phyloP scores from a whole-genome alignment of 2,888 invertebrate species.

The Ichneumoninae sp. region DNA sequence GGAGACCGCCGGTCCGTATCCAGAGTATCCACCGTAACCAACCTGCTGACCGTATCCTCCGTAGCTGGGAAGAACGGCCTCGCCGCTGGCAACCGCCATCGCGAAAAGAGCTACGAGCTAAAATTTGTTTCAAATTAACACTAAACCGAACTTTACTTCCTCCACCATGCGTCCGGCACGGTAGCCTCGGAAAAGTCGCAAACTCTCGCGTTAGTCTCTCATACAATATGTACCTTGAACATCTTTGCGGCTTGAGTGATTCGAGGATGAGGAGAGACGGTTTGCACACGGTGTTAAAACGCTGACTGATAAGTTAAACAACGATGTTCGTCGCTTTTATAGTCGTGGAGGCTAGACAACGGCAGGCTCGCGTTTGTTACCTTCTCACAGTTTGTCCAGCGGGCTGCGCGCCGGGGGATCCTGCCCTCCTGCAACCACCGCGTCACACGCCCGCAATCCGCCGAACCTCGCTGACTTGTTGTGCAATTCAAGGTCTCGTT shows the following conservation, averaged over 20 bases:
- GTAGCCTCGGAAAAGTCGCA: neutral
- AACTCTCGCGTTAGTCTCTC: no score
- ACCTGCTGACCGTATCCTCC: slow-evolving; percentile 42
- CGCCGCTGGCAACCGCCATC: slow-evolving; percentile 68
- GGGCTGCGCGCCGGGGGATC: slow-evolving; percentile 54
- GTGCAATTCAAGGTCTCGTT: slow-evolving; percentile 80
- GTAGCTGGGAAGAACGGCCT: slow-evolving; percentile 69
- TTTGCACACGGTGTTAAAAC: slow-evolving; percentile 42
- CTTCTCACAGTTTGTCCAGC: slow-evolving; percentile 45
- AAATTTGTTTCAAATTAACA: slow-evolving; percentile 16
- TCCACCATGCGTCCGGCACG: neutral
- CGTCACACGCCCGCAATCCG: slow-evolving; percentile 40
- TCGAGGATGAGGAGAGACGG: neutral
- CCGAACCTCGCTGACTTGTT: slow-evolving; percentile 62
- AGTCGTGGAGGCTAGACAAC: slow-evolving; percentile 35
- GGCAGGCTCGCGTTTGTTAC: slow-evolving; percentile 44
- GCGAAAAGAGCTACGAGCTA: slow-evolving; percentile 67
- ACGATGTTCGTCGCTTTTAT: slow-evolving; percentile 55
- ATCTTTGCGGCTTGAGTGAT: slow-evolving; percentile 46
- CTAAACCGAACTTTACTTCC: neutral
- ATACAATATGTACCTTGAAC: slow-evolving; percentile 64
- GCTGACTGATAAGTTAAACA: slow-evolving; percentile 58
- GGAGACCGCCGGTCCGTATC: slow-evolving; percentile 67
- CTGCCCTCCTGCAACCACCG: slow-evolving; percentile 58
- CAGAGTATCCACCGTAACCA: slow-evolving; percentile 54